phyloP scores from a whole-genome alignment of 2,888 invertebrate genomes.

The Epinotia brunnichana region DNA sequence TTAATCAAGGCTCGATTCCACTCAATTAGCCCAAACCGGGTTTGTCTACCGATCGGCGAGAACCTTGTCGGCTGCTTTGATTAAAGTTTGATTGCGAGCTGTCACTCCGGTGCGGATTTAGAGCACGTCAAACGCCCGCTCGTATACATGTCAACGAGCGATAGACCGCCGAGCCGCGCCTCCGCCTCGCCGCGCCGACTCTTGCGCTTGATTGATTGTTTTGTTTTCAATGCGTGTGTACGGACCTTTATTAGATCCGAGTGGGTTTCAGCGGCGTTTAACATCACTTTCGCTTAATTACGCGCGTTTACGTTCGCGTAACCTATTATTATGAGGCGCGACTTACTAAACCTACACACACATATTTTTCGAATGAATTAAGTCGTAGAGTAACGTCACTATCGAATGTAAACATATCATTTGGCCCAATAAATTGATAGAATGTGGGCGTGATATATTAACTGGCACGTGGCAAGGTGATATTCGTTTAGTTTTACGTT shows the following conservation, averaged over 20 bases:
- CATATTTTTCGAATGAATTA: conserved; percentile 19
- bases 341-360: conserved; percentile 7
- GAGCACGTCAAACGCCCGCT: conserved; percentile 50
- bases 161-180: conserved; percentile 35
- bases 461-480: conserved; percentile 31
- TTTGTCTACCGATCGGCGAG: conserved; percentile 67
- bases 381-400: conserved; percentile 16
- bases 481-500: conserved; percentile 20
- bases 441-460: conserved; percentile 33
- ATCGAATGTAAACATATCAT: conserved; percentile 26
- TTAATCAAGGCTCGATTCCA: conserved; percentile 54
- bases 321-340: not conserved
- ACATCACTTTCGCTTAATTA: conserved; percentile 33
- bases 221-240: conserved; percentile 43
- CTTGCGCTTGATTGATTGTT: conserved; percentile 47
- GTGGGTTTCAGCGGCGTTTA: conserved; percentile 14
- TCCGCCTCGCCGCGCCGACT: conserved; percentile 21
- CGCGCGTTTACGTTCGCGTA: not conserved
- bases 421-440: conserved; percentile 18
- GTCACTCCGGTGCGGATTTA: conserved; percentile 68
- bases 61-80: conserved; percentile 73
- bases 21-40: conserved; percentile 75
- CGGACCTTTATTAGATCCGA: conserved; percentile 25
- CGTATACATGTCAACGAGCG: conserved; percentile 62
- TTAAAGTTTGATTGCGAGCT: conserved; percentile 79